Conservation (phyloP, 2,888 invertebrate species). For the Xestia sexstrigata region DNA sequence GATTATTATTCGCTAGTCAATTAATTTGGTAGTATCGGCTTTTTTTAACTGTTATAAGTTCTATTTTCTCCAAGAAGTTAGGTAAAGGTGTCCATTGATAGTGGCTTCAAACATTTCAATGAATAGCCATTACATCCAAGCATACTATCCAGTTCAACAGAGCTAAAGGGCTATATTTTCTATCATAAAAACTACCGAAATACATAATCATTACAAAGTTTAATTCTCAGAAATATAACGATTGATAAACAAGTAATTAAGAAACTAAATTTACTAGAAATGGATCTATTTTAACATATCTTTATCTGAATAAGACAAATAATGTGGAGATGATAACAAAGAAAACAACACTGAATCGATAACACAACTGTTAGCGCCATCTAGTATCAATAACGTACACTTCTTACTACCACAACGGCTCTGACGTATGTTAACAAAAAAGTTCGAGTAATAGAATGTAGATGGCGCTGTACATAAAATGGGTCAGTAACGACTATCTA, state of each 20-base stretch:
- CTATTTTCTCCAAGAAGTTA: neutral
- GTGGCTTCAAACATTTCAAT: neutral
- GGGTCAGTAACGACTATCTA: neutral
- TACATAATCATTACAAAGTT: neutral
- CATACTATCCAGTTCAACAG: neutral
- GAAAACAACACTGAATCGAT: conserved; percentile 1
- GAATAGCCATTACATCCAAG: neutral
- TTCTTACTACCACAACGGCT: neutral
- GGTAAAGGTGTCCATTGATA: too few relatives aligned
- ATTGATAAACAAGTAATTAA: neutral
- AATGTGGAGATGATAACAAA: conserved; percentile 25
- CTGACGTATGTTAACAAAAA: neutral
- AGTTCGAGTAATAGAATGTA: conserved; percentile 8
- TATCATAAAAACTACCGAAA: neutral
- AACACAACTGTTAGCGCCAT: conserved; percentile 11
- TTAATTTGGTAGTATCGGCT: neutral
- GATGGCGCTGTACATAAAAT: conserved; percentile 44
- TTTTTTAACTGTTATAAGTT: neutral
- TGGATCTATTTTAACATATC: neutral
- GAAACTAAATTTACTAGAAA: neutral
- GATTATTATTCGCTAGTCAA: conserved; percentile 27
- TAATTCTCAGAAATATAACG: neutral
- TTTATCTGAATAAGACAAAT: conserved; percentile 20
- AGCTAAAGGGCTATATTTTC: neutral
- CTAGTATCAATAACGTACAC: conserved; percentile 35